Conservation (phyloP, 2,797 vertebrate species). For the Jordanella pulchra region DNA sequence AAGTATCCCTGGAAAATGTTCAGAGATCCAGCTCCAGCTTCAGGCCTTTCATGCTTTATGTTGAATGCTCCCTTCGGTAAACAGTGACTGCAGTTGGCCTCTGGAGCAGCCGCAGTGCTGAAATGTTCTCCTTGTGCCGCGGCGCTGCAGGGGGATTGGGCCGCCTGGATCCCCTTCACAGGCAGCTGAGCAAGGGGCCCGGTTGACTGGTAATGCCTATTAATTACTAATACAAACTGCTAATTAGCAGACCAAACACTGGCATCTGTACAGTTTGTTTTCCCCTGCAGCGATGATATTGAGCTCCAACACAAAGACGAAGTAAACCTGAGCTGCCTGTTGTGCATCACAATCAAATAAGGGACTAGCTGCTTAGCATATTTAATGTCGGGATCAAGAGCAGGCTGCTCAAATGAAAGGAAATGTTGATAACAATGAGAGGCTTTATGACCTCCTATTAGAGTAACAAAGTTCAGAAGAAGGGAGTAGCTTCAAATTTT, state of each 20-base stretch:
- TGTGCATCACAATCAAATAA: constrained; percentile 53
- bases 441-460: constrained; percentile 6
- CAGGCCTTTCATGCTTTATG: constrained; percentile 6
- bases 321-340: constrained; percentile 65
- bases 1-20: constrained; percentile 10
- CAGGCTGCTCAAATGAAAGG: constrained; percentile 39
- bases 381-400: constrained; percentile 42
- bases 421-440: constrained; percentile 26
- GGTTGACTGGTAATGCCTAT: constrained; percentile 79
- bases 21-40: neutral
- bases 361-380: constrained; percentile 44
- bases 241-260: constrained; percentile 81
- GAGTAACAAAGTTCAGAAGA: constrained; percentile 12
- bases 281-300: constrained; percentile 72
- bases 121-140: constrained; percentile 48
- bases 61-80: constrained; percentile 13
- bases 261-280: constrained; percentile 75
- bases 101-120: constrained; percentile 28
- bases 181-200: constrained; percentile 65
- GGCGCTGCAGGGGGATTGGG: constrained; percentile 42
- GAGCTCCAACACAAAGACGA: constrained; percentile 71
- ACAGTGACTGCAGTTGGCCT: constrained; percentile 26
- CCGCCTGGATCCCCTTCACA: constrained; percentile 73
- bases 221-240: constrained; percentile 81
- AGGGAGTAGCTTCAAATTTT: neutral